Evolutionary conservation across 2,797 vertebrate species (phyloP).

Genomic region (Scarus forsteni): DNA sequence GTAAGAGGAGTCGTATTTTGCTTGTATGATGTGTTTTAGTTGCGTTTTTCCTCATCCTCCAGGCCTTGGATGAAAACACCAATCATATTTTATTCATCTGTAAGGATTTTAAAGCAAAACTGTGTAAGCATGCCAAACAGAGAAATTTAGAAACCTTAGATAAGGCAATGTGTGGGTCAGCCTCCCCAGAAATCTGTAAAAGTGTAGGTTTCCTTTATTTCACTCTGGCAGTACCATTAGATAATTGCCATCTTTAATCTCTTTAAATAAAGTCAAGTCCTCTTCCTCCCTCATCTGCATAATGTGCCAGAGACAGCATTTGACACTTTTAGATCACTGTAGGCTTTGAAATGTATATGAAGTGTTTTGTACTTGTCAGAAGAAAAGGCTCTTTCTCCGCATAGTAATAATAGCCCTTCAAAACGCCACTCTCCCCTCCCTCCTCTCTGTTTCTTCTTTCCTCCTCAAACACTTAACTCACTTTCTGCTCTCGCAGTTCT

Average conservation of each 20-base stretch:
- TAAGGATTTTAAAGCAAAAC: slow-evolving; percentile 11
- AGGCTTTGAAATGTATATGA: slow-evolving; percentile 63
- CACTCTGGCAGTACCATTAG: neutral
- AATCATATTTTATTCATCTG: slow-evolving; percentile 15
- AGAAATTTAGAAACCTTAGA: neutral
- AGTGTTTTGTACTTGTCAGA: slow-evolving; percentile 48
- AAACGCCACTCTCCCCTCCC: slow-evolving; percentile 1
- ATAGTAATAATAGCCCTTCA: slow-evolving; percentile 60
- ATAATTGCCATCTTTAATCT: slow-evolving; percentile 7
- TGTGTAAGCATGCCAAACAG: neutral
- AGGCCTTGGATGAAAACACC: neutral
- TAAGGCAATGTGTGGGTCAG: neutral
- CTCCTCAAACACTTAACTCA: slow-evolving; percentile 40
- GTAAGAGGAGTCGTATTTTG: neutral
- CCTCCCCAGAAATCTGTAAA: neutral
- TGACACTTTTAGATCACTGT: slow-evolving; percentile 33
- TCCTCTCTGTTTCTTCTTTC: slow-evolving; percentile 18
- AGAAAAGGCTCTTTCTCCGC: slow-evolving; percentile 71
- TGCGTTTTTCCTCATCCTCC: slow-evolving; percentile 1
- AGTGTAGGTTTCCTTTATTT: neutral
- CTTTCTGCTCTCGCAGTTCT: slow-evolving; percentile 46
- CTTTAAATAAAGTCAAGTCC: slow-evolving; percentile 31
- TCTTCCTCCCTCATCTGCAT: slow-evolving; percentile 21
- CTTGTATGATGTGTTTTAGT: neutral
- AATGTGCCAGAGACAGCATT: slow-evolving; percentile 31